Evolutionary conservation across 2,113 vertebrate genomes (phyloP), one percentile per base, ranked within the genome.

Genomic region (Talpa occidentalis): DNA sequence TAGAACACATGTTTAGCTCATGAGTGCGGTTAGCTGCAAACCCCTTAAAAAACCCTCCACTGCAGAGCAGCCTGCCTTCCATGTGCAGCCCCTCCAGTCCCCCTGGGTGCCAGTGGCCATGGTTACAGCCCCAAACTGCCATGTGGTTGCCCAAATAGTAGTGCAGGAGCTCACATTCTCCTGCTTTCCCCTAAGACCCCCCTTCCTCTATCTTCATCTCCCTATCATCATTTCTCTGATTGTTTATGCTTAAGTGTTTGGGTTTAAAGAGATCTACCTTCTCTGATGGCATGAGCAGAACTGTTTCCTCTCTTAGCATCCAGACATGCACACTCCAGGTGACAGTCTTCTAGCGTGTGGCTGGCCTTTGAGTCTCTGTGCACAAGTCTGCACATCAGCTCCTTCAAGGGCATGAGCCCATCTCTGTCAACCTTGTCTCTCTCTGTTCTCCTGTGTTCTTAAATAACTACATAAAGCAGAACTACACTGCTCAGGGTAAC

Each of bases 1-100:
- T 67, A 83, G 80, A 94, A 42, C 16, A 35, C 3, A 3, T 92
- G 49, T 74, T 88, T 78, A 91, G 79, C 69, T 76, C 35, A 37
- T 26, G 56, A n/a, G 8, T 19, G 30, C 24, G 15, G 59, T 60
- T 60, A 47, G 44, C 76, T 79, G 52, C 5, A 66, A 83, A 54
- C 22, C 17, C 35, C 10, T 80, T 67, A 24, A 3, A 56, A 56
- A 60, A 28, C 30, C 37, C 26, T 78, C 40, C 14, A n/a, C 14
- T 0, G 1, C 19, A 2, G 73, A 37, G 30, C 16, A 6, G 77
- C 35, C 60, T 62, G 26, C 52, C 42, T 78, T 82, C n/a, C 54
- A 14, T 22, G 35, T 15, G 30, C 11, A 52, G 44, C 35, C 42
- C 24, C 66, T 56, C 59, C 6, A 22, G 0, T 3, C 42, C 30